Conservation (phyloP, 2,113 vertebrate genomes). For the Urocynchramus pylzowi region DNA sequence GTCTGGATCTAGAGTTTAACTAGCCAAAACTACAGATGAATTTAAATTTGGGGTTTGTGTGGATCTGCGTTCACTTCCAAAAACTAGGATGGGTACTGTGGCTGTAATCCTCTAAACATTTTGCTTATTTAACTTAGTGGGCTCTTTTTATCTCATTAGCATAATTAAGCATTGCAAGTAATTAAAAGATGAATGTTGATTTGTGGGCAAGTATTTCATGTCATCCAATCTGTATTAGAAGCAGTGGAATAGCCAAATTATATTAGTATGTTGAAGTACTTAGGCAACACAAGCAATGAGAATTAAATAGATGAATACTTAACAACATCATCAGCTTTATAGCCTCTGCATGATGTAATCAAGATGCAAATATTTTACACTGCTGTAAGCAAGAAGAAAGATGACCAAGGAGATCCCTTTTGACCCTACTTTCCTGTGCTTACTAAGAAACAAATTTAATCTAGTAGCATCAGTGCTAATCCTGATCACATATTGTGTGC, state of each 20-base stretch:
- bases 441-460: neutral
- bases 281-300: neutral
- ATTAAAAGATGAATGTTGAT: neutral
- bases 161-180: neutral
- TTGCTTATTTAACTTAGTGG: neutral
- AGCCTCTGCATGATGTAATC: neutral
- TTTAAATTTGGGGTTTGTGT: neutral
- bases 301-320: conserved; percentile 2
- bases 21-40: neutral
- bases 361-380: neutral
- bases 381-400: neutral
- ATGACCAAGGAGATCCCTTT: neutral
- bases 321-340: neutral
- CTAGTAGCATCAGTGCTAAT: neutral
- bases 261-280: neutral
- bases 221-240: neutral
- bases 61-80: neutral
- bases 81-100: neutral
- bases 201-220: neutral
- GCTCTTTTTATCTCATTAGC: neutral
- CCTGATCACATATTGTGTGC: neutral
- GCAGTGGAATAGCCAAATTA: neutral
- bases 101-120: neutral
- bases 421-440: neutral
- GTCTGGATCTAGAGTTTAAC: neutral